A percentile compares a stretch with the other conserved stretches of the same genome.
Evolutionary conservation across 2,113 vertebrate species (phyloP).

Genomic region (Trichomycterus rosablanca): DNA sequence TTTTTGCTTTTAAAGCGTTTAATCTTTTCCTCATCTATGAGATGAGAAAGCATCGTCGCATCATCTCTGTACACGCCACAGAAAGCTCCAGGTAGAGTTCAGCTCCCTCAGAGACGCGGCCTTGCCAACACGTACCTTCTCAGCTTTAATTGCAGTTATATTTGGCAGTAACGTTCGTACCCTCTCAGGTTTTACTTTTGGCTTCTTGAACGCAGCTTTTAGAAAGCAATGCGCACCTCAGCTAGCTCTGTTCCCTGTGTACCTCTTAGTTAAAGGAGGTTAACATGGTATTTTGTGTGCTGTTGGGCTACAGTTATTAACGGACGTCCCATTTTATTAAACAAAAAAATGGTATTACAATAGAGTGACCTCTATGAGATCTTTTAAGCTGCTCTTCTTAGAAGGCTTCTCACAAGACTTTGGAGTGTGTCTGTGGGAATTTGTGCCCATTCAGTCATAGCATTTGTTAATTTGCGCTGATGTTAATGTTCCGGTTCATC

Average conservation of each 20-base stretch:
- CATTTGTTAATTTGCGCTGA: too few relatives aligned
- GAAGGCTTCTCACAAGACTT: background rate
- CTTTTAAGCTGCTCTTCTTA: background rate
- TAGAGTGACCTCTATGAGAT: background rate
- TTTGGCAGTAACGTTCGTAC: background rate
- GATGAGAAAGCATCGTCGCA: background rate
- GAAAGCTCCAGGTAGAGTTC: background rate
- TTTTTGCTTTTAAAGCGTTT: background rate
- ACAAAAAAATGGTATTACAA: background rate
- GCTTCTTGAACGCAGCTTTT: background rate
- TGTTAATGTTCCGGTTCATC: too few relatives aligned
- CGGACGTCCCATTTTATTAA: too few relatives aligned
- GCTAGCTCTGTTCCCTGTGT: background rate
- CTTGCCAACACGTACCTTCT: background rate
- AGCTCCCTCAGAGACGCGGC: background rate
- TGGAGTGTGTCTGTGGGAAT: background rate
- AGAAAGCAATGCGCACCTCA: background rate
- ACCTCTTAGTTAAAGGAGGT: background rate
- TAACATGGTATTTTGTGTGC: too few relatives aligned
- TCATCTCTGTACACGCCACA: background rate
- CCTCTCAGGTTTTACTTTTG: background rate
- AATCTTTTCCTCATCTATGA: too few relatives aligned
- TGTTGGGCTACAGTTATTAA: too few relatives aligned
- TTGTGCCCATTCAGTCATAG: background rate
- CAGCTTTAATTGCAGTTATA: background rate